A percentile compares a stretch with the other conserved stretches of the same genome.
Conservation (phyloP, 1,140 invertebrate genomes). For the Drosophila sproati region DNA sequence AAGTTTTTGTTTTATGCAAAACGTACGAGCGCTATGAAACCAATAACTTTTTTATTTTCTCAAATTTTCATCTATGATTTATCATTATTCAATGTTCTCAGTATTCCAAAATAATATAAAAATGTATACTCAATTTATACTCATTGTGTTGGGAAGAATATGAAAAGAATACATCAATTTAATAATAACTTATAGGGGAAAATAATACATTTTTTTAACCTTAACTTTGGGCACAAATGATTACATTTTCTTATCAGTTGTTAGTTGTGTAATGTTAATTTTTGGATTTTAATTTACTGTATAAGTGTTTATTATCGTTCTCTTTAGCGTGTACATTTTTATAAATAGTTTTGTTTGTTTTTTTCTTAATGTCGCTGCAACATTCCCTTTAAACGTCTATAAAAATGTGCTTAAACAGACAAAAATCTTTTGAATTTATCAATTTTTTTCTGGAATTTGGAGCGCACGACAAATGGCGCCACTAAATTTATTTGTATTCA, state of each 20-base stretch:
- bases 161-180: conserved; percentile 7
- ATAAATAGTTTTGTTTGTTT: conserved; percentile 64
- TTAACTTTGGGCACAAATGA: conserved; percentile 44
- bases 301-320: conserved; percentile 79
- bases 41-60: conserved; percentile 78
- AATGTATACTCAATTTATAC: conserved; percentile 13
- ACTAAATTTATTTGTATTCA: conserved; percentile 48
- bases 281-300: conserved; percentile 64
- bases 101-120: conserved; percentile 42
- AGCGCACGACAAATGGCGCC: conserved; percentile 32
- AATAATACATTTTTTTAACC: conserved; percentile 7
- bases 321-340: conserved; percentile 80
- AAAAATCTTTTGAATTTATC: conserved; percentile 76
- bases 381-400: conserved; percentile 72
- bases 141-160: conserved; percentile 3
- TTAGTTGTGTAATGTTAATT: conserved; percentile 27
- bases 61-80: conserved; percentile 47
- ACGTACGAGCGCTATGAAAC: conserved; percentile 85
- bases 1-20: conserved; percentile 71
- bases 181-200: not conserved
- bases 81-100: conserved; percentile 31
- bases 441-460: conserved; percentile 26
- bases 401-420: conserved; percentile 83
- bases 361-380: conserved; percentile 34
- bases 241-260: conserved; percentile 34